Conservation (phyloP, 2,113 vertebrate species). For the Gracilinanus agilis region DNA sequence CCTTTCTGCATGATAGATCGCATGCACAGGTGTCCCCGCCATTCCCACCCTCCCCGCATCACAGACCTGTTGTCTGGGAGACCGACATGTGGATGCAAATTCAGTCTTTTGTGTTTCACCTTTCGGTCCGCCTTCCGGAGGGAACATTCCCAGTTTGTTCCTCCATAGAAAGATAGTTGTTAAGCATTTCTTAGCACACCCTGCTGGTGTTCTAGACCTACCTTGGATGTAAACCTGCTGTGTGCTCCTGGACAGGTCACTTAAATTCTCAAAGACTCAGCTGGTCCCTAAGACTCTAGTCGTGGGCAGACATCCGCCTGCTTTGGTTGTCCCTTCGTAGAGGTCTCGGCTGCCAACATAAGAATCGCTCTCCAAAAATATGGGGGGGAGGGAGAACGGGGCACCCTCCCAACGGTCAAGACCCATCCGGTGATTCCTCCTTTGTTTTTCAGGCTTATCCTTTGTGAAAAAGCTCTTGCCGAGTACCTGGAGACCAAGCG, state of each 20-base stretch:
- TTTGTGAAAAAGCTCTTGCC: constrained; percentile 90
- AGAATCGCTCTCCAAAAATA: not conserved
- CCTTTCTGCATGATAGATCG: no score
- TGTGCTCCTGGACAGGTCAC: not conserved
- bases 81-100: no score
- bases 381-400: no score
- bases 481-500: constrained; percentile 90
- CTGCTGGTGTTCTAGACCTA: not conserved
- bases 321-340: not conserved
- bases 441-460: constrained; percentile 79
- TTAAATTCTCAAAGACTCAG: not conserved
- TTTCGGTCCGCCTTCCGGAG: no score
- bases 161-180: not conserved
- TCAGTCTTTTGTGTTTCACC: no score
- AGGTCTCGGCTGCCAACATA: no score
- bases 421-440: not conserved
- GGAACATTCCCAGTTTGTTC: no score
- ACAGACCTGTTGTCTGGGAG: no score
- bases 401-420: not conserved
- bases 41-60: no score
- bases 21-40: no score
- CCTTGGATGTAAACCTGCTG: not conserved
- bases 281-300: not conserved
- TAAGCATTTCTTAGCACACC: not conserved
- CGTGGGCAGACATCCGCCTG: not conserved